A percentile compares a stretch with the other conserved stretches of the same genome.
phyloP scores from a whole-genome alignment of 2,888 invertebrate genomes.

The Acleris laterana region DNA sequence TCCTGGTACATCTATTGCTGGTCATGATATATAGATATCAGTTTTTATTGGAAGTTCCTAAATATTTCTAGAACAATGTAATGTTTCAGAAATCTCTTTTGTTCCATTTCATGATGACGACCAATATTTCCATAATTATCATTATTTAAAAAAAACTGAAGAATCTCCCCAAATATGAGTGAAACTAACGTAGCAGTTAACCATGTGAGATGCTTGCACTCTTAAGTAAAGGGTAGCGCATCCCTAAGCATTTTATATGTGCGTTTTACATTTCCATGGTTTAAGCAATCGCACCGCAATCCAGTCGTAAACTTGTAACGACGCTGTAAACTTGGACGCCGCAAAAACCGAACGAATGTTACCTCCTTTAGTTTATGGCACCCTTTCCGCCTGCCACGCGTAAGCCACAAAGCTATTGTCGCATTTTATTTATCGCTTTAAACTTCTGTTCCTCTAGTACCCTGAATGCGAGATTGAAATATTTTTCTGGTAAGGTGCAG shows the following conservation, averaged over 20 bases:
- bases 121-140: too few species aligned
- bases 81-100: too few species aligned
- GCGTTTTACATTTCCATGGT: constrained; percentile 18
- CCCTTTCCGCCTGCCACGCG: constrained; percentile 13
- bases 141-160: too few species aligned
- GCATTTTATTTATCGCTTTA: constrained; percentile 12
- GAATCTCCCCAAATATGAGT: too few species aligned
- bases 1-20: background rate
- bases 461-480: constrained; percentile 4
- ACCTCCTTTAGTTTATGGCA: constrained; percentile 27
- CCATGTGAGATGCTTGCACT: background rate
- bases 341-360: constrained; percentile 16
- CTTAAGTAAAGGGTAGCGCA: background rate
- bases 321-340: constrained; percentile 33
- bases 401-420: constrained; percentile 2
- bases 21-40: background rate
- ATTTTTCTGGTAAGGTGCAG: background rate
- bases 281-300: constrained; percentile 27
- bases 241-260: constrained; percentile 16
- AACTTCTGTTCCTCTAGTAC: constrained; percentile 11
- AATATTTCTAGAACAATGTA: too few species aligned
- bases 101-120: too few species aligned
- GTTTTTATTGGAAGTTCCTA: too few species aligned
- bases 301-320: constrained; percentile 27
- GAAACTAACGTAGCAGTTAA: too few species aligned